Base-by-base conservation (phyloP, 1,140 invertebrate species). In the Heliconius eleuchia region DNA sequence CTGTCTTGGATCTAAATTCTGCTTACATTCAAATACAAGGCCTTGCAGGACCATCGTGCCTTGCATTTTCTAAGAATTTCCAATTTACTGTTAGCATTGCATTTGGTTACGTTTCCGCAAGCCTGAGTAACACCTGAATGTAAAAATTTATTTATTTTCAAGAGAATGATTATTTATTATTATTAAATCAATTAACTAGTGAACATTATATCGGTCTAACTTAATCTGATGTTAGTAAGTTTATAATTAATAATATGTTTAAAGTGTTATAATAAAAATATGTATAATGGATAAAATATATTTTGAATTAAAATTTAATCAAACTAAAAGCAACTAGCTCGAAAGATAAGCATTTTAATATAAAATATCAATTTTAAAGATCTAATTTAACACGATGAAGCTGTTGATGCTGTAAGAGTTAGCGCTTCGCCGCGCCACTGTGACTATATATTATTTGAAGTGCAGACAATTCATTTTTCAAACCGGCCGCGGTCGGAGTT, bases 391-490 rank as follows among this genome's bases (percentile, higher is more conserved):
- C 60, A 66, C 23, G 60, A 66, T 66, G 60, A 27, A 66, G 60
- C 60, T 27, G 60, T 66, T 27, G 60, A 66, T 66, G 60, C 60
- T 66, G 60, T 57, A 57, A 66, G 60, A 66, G 60, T 30, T 66
- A 30, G 60, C 60, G 60, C 60, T 66, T 66, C 60, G 60, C 60
- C 60, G 23, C 60, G 60, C 60, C 23, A 27, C 60, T 66, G n/a
- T 66, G 60, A 66, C 60, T 66, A 66, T 66, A 66, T 92, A 90
- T 52, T 52, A 52, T 91, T 86, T 87, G 86, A 86, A 92, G 90
- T 89, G 88, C 87, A 89, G 90, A 93, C 91, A 93, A 93, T 93
- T 92, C 91, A 93, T 93, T 93, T 93, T 92, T 93, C 91, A 92
- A 91, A 88, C 84, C 86, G 86, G 87, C 85, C 82, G 83, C 84